These are phyloP conservation scores for Phycodurus eques DNA, from an alignment of 2,113 vertebrate genomes.

Conservation along the genomic window DNA sequence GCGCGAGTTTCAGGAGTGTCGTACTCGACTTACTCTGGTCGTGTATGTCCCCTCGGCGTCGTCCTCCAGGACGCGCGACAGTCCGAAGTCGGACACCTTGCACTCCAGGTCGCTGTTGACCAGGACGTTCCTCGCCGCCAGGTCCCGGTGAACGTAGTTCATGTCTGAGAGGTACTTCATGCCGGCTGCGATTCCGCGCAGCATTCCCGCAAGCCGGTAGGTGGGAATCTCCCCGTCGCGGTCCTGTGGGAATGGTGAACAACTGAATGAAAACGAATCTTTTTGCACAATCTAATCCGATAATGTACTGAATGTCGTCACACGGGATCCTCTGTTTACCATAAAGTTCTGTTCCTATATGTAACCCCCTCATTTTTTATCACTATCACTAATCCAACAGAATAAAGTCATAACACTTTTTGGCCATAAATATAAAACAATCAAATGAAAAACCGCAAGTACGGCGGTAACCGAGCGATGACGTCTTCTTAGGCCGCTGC, in stretches of 20 bases:
- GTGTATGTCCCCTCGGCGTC: conserved; percentile 95
- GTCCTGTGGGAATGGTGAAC: conserved; percentile 69
- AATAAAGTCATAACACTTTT: no score
- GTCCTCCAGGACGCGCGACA: conserved; percentile 90
- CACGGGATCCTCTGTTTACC: background rate
- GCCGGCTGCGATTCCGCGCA: conserved; percentile 87
- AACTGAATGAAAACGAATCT: background rate
- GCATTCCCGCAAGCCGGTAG: conserved; percentile 90
- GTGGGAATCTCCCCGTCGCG: conserved; percentile 85
- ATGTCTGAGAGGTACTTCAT: conserved; percentile 98
- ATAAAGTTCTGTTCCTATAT: no score
- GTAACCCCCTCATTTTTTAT: no score
- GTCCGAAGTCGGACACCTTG: conserved; percentile 94
- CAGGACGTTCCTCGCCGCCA: conserved; percentile 91
- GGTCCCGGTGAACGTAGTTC: conserved; percentile 93
- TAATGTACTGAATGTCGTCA: no score
- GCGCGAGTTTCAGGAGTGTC: background rate
- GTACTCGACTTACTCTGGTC: conserved; percentile 82
- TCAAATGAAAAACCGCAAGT: no score
- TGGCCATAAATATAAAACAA: no score
- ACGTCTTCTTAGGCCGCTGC: background rate
- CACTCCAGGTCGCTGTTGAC: conserved; percentile 93
- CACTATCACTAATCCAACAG: no score
- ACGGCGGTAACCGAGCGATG: no score
- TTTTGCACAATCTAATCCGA: background rate